These are phyloP conservation scores for Helogale parvula DNA, from an alignment of 2,113 vertebrate genomes.

Conservation along the genomic window DNA sequence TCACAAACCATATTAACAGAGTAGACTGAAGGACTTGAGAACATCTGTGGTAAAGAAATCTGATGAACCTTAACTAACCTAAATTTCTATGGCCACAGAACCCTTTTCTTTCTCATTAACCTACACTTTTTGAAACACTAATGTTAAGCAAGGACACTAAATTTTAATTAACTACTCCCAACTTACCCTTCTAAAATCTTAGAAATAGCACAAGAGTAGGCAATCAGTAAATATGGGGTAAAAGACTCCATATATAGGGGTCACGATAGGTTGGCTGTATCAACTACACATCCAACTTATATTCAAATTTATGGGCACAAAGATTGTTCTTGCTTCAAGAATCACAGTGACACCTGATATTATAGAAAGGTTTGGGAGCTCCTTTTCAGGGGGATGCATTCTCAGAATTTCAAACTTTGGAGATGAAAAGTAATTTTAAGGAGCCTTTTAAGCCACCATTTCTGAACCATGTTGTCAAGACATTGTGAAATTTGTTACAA, in stretches of 20 bases:
- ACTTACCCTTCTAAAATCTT: slow-evolving; percentile 1
- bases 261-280: not conserved
- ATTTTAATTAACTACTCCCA: not conserved
- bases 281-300: not conserved
- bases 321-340: not conserved
- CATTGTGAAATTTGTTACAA: not conserved
- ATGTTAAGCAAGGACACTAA: not conserved
- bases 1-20: not conserved
- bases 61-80: not conserved
- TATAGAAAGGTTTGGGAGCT: not conserved
- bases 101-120: not conserved
- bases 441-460: not conserved
- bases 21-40: not conserved
- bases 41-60: not conserved
- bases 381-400: not conserved
- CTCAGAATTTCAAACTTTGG: not conserved
- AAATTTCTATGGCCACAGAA: not conserved
- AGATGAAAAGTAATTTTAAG: not conserved
- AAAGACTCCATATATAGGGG: not conserved
- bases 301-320: not conserved
- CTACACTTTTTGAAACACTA: not conserved
- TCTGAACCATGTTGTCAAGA: not conserved
- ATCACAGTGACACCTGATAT: not conserved
- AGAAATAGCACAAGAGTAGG: not conserved
- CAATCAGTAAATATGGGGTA: not conserved